Evolutionary conservation across 2,888 invertebrate genomes (phyloP).

Genomic region (Bimastos eiseni): DNA sequence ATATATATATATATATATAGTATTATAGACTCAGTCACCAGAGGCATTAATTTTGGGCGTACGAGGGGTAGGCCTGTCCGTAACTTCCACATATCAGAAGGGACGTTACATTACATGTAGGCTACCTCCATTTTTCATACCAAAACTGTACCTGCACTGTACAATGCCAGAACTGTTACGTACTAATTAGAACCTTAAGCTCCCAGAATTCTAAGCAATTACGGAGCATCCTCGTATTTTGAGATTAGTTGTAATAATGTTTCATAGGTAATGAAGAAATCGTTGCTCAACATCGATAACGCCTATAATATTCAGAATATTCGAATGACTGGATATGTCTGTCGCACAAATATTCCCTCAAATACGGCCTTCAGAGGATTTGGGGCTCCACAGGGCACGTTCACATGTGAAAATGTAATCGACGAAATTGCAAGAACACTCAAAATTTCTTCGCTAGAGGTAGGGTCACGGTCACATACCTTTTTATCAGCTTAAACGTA

Average conservation of each 20-base stretch:
- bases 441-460: constrained; percentile 33
- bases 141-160: too few relatives aligned
- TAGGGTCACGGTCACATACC: neutral
- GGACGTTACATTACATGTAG: too few relatives aligned
- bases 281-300: constrained; percentile 72
- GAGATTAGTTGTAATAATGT: neutral
- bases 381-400: constrained; percentile 51
- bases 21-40: too few relatives aligned
- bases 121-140: too few relatives aligned
- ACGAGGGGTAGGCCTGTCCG: too few relatives aligned
- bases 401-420: constrained; percentile 50
- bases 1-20: too few relatives aligned
- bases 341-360: constrained; percentile 86
- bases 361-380: constrained; percentile 83
- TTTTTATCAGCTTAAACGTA: neutral
- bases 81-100: too few relatives aligned
- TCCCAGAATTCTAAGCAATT: too few relatives aligned
- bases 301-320: constrained; percentile 77
- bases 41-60: too few relatives aligned
- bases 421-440: constrained; percentile 64
- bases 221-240: neutral
- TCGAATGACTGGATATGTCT: constrained; percentile 70
- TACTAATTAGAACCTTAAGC: too few relatives aligned
- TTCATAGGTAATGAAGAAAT: constrained; percentile 77
- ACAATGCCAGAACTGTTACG: too few relatives aligned